Evolutionary conservation across 1,140 invertebrate species (phyloP), one percentile per base, ranked within the genome.

Genomic region (Drosophila sproati): DNA sequence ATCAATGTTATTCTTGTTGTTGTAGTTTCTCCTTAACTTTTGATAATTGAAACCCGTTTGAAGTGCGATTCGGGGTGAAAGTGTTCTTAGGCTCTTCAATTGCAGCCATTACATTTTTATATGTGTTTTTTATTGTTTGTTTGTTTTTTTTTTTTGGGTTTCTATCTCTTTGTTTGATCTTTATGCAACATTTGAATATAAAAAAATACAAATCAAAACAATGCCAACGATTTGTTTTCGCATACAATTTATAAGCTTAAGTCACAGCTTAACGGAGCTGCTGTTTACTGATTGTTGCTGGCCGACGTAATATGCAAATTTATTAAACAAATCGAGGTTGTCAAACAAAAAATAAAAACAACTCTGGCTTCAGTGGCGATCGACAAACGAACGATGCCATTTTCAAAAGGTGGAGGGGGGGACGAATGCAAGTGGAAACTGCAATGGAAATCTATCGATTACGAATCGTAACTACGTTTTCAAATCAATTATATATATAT

Each of bases 221-320:
- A 73, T 60, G 64, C 64, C 31, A 55, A 41, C 28, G 34, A 20
- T 59, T 59, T 41, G 35, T 34, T 52, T 52, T 48, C n/a, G 51
- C 56, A 69, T 55, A 69, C 60, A 69, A 69, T 52, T 63, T 60
- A 71, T 66, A 43, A n/a, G 39, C 43, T 60, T n/a, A 48, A 62
- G 77, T 63, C 45, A 52, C 5, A 67, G 48, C 32, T 73, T 73
- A 69, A 73, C 63, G 69, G 50, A 77, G 76, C 63, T 80, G 77
- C 43, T 43, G 39, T 10, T 81, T 73, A 86, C 86, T 85, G 81
- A 81, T 81, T 78, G 64, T 34, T 50, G 48, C 70, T 77, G 56
- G 68, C 60, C 68, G 64, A 71, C 73, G 73, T 68, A 79, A 87
- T 87, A 88, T 88, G 80, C 82, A 74, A 87, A 87, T 87, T 77